Base-by-base conservation (phyloP, 2,888 invertebrate species). In the Tetanocera ferruginea region DNA sequence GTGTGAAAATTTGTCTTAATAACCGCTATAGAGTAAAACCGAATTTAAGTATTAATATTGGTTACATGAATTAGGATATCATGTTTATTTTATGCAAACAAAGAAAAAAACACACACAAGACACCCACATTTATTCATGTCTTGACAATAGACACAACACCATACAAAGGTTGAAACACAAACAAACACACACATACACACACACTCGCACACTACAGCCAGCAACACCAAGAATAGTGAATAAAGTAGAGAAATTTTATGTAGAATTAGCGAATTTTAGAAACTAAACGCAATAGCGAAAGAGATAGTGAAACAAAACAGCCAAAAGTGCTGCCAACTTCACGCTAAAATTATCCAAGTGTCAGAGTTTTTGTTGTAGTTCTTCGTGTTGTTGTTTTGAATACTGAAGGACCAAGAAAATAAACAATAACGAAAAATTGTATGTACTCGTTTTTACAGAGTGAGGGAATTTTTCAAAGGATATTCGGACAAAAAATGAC, bases 161-260 rank as follows among this genome's bases (percentile, higher is more conserved):
- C n/a, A n/a, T n/a, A 28, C 64, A 5, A 3, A 9, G 2, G 64
- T 31, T 31, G 3, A 23, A 11, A 9, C 25, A 17, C 34, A 64
- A 3, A 28, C 28, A 64, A 5, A 17, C 19, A 64, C 64, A 64
- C 28, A 28, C 6, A 64, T 0, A 17, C 34, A 23, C 49, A 67
- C 19, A 67, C 34, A 43, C n/a, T 23, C 37, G 49, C 67, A 67
- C 11, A 64, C 1, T 8, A 31, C 28, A 64, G n/a, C 4, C 25
- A 28, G 17, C 34, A 31, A 43, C 43, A 43, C 11, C 43, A 43
- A 4, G 57, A 60, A 60, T 23, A 64, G n/a, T 6, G 28, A 51
- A 69, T 69, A 62, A 83, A 84, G 85, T 87, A 86, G 87, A 87
- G 86, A 86, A 86, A 86, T 85, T 85, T 86, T 86, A 79, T 77